Percentiles rank a stretch among this genome's conserved stretches.
Evolutionary conservation across 1,140 invertebrate species (phyloP).

Genomic region (Cotesia chilonis): DNA sequence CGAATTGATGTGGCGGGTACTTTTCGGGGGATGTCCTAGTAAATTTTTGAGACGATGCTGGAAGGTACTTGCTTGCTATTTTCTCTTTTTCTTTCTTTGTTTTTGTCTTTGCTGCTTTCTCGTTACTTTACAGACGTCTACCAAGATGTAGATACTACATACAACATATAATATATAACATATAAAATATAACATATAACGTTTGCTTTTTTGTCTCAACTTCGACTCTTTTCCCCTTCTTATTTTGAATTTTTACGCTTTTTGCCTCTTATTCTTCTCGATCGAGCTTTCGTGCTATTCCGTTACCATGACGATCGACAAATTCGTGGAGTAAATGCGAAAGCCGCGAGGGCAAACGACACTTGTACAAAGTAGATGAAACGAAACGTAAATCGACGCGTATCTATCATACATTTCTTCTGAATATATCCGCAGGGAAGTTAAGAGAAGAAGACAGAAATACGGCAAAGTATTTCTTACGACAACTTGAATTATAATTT

Average conservation of each 20-base stretch:
- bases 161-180: too few species aligned
- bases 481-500: too few species aligned
- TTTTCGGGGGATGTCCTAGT: slow-evolving; percentile 23
- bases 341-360: slow-evolving; percentile 12
- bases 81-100: background rate
- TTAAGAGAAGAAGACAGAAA: too few species aligned
- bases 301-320: slow-evolving; percentile 9
- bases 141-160: too few species aligned
- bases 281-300: slow-evolving; percentile 1
- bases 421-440: background rate
- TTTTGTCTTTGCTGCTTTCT: slow-evolving; percentile 4
- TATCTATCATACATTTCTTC: slow-evolving; percentile 9
- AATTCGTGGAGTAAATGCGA: slow-evolving; percentile 4
- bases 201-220: background rate
- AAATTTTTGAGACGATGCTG: slow-evolving; percentile 29
- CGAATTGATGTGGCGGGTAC: slow-evolving; percentile 31
- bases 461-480: too few species aligned
- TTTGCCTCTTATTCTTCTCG: slow-evolving; percentile 23
- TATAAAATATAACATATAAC: too few species aligned
- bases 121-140: background rate
- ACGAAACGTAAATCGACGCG: background rate
- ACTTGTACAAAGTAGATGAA: slow-evolving; percentile 5
- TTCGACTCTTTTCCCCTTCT: background rate
- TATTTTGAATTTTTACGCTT: background rate
- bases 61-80: slow-evolving; percentile 10